These are phyloP conservation scores for Aphis gossypii DNA, from an alignment of 1,140 invertebrate species.

Conservation along the genomic window DNA sequence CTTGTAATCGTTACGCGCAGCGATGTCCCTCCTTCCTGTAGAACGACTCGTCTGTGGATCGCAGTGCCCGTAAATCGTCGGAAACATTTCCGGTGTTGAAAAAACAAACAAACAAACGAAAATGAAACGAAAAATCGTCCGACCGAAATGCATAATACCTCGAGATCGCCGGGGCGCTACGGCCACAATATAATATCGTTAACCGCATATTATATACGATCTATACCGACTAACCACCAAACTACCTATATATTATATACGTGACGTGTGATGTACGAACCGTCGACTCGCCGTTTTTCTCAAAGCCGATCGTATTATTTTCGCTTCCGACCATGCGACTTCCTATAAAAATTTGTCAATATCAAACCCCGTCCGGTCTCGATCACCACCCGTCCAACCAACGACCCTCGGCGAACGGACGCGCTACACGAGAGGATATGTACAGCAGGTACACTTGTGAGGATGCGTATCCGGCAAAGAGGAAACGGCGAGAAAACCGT, in stretches of 20 bases:
- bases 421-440: background rate
- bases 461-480: slow-evolving; percentile 45
- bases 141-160: background rate
- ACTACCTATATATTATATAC: background rate
- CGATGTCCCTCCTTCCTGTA: background rate
- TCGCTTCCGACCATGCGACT: background rate
- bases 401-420: background rate
- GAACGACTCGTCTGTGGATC: background rate
- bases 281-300: background rate
- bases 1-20: background rate
- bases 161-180: background rate
- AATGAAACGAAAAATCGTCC: background rate
- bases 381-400: background rate
- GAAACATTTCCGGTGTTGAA: slow-evolving; percentile 31
- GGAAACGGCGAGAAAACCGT: slow-evolving; percentile 51
- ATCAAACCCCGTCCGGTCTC: background rate
- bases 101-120: background rate
- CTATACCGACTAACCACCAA: background rate
- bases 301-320: background rate
- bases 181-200: background rate
- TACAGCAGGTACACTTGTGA: slow-evolving; percentile 22
- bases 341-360: background rate
- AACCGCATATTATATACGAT: background rate
- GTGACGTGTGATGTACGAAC: background rate
- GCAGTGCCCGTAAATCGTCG: background rate